Conservation (phyloP, 2,888 invertebrate species). For the Acanthosepion lycidas region DNA sequence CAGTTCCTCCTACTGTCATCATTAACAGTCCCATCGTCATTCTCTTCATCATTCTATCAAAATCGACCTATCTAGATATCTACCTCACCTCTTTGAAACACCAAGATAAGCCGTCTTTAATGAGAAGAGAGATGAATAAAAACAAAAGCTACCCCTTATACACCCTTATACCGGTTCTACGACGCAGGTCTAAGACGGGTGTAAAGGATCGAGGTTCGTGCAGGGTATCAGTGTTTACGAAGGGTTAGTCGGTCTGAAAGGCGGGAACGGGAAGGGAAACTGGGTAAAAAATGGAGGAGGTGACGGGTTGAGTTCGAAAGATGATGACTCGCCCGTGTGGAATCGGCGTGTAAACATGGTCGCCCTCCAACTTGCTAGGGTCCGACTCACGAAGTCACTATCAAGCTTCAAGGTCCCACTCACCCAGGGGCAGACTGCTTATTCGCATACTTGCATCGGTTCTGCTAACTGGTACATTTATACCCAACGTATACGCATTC, state of each 20-base stretch:
- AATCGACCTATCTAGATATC: too few relatives aligned
- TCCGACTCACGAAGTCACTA: neutral
- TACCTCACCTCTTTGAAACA: neutral
- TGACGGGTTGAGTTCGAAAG: neutral
- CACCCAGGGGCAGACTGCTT: neutral
- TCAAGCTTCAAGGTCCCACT: neutral
- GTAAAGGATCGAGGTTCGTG: neutral
- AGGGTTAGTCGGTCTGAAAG: too few relatives aligned
- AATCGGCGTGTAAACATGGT: slow-evolving; percentile 4
- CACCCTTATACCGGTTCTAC: neutral
- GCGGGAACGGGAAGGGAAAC: neutral
- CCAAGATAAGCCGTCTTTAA: neutral
- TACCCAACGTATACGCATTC: too few relatives aligned
- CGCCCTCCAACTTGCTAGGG: neutral
- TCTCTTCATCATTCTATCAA: neutral
- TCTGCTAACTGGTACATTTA: neutral
- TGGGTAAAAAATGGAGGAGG: neutral
- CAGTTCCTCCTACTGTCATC: neutral
- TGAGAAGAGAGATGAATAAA: neutral
- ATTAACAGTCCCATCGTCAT: neutral
- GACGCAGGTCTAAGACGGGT: neutral
- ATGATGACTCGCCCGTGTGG: neutral
- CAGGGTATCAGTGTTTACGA: too few relatives aligned
- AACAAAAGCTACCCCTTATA: neutral
- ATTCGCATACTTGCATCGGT: neutral